phyloP scores from a whole-genome alignment of 1,140 invertebrate species.

The Procambarus virginalis region DNA sequence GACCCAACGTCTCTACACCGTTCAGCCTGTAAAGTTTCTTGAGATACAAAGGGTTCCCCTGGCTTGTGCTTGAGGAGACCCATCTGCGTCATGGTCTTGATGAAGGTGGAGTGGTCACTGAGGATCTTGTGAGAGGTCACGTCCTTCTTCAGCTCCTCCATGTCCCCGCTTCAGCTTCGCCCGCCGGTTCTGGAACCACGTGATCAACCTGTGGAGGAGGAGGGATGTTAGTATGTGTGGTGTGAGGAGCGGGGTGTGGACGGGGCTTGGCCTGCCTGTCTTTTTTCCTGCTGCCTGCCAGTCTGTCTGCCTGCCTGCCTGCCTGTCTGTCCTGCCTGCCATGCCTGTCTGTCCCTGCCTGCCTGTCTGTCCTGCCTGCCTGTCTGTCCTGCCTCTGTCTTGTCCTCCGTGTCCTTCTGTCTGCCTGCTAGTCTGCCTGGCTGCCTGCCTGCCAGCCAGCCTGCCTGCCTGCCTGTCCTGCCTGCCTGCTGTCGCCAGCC shows the following conservation, averaged over 20 bases:
- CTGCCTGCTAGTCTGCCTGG: no score
- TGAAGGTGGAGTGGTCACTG: conserved; percentile 47
- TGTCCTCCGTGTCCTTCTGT: no score
- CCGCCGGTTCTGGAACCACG: conserved; percentile 98
- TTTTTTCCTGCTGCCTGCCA: no score
- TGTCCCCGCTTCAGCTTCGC: conserved; percentile 97
- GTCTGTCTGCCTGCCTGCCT: no score
- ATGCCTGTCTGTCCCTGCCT: neutral
- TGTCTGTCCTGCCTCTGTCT: neutral
- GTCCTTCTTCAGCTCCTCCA: conserved; percentile 98
- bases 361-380: neutral
- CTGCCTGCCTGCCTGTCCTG: no score
- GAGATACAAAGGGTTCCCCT: conserved; percentile 34
- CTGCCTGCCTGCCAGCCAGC: no score
- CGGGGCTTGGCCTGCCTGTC: neutral
- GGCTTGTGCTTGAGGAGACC: conserved; percentile 60
- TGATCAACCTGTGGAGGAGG: conserved; percentile 88
- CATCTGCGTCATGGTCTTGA: conserved; percentile 61
- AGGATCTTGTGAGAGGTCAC: conserved; percentile 79
- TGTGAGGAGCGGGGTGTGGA: no score
- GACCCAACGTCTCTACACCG: neutral
- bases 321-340: neutral
- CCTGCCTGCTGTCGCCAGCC: no score
- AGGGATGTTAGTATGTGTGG: neutral
- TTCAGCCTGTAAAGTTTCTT: conserved; percentile 44